Percentiles rank a stretch among this genome's conserved stretches.
These are phyloP conservation scores for Atrina japonica DNA, from an alignment of 2,888 invertebrate species.

Conservation along the genomic window DNA sequence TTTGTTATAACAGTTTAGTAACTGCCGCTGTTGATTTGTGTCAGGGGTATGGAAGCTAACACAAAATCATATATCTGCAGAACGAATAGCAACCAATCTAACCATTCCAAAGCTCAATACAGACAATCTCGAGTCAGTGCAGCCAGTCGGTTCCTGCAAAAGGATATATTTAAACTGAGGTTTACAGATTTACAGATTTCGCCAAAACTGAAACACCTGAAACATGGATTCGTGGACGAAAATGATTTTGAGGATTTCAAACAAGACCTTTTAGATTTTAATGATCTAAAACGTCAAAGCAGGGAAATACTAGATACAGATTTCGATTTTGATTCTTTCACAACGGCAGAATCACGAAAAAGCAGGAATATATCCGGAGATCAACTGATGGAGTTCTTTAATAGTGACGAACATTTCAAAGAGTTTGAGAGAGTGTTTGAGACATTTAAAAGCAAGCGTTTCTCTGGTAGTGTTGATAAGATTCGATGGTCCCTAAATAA, in stretches of 20 bases:
- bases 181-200: slow-evolving; percentile 59
- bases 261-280: slow-evolving; percentile 67
- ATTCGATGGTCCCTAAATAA: slow-evolving; percentile 53
- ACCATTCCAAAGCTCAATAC: slow-evolving; percentile 2
- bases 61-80: slow-evolving; percentile 14
- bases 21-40: no score
- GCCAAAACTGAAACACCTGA: slow-evolving; percentile 57
- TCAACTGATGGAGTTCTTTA: slow-evolving; percentile 72
- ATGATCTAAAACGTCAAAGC: slow-evolving; percentile 33
- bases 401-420: slow-evolving; percentile 74
- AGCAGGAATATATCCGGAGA: slow-evolving; percentile 32
- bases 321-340: slow-evolving; percentile 5
- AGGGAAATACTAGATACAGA: slow-evolving; percentile 19
- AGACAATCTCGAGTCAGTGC: slow-evolving; percentile 14
- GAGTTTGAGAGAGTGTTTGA: slow-evolving; percentile 76
- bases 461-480: slow-evolving; percentile 58
- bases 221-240: slow-evolving; percentile 69
- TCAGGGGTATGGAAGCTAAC: slow-evolving; percentile 22
- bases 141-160: slow-evolving; percentile 53
- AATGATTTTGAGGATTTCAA: slow-evolving; percentile 76
- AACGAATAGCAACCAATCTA: slow-evolving; percentile 15
- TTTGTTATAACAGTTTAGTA: no score
- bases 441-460: slow-evolving; percentile 65
- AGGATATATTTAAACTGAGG: slow-evolving; percentile 59
- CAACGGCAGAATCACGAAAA: slow-evolving; percentile 28